phyloP scores from a whole-genome alignment of 2,888 invertebrate species.

The Elaeidobius kamerunicus region DNA sequence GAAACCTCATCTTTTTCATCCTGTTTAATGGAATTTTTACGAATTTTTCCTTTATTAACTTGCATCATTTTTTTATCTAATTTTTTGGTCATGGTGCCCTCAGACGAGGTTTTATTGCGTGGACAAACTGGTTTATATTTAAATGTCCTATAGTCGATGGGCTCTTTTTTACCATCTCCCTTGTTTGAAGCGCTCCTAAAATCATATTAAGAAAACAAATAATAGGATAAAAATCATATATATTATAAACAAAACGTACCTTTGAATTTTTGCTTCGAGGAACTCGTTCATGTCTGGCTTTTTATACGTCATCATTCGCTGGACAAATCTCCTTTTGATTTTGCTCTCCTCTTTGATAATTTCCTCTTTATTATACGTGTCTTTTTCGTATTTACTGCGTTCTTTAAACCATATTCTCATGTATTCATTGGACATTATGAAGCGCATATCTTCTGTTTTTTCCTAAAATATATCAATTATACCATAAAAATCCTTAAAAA shows the following conservation, averaged over 20 bases:
- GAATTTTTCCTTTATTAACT: no score
- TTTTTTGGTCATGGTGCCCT: no score
- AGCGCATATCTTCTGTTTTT: constrained; percentile 46
- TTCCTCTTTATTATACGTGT: constrained; percentile 54
- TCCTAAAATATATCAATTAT: constrained; percentile 32
- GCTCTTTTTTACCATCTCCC: neutral
- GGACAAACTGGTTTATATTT: constrained; percentile 23
- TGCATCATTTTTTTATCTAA: no score
- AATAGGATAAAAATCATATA: neutral
- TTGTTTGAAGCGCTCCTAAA: neutral
- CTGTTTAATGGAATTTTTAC: no score
- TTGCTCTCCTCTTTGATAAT: constrained; percentile 53
- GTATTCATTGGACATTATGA: constrained; percentile 57
- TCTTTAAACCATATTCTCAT: constrained; percentile 59
- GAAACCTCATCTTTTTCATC: no score
- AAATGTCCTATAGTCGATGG: constrained; percentile 16
- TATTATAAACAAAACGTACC: constrained; percentile 2
- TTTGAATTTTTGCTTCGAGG: constrained; percentile 24
- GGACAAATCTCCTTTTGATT: constrained; percentile 41
- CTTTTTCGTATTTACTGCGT: constrained; percentile 54
- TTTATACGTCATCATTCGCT: constrained; percentile 39
- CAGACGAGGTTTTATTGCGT: no score
- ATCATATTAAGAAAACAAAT: neutral
- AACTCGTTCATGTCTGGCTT: constrained; percentile 33
- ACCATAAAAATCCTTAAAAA: no score